phyloP scores from a whole-genome alignment of 2,888 invertebrate genomes.

The Amitus sp. region DNA sequence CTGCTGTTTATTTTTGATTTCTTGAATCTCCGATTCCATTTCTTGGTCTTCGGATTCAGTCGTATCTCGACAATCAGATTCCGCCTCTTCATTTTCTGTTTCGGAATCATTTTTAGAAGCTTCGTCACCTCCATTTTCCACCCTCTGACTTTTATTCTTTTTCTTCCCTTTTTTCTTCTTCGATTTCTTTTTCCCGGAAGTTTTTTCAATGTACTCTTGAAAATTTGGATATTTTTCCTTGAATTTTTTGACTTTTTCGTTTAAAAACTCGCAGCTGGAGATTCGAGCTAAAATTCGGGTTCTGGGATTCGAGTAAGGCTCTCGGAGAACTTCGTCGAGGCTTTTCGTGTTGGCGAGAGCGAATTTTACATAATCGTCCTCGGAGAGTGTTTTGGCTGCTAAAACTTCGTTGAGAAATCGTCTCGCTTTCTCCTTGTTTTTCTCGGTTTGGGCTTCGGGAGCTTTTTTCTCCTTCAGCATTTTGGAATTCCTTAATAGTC shows the following conservation, averaged over 20 bases:
- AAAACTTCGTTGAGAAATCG: too few relatives aligned
- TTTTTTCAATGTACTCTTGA: conserved; percentile 41
- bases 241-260: conserved; percentile 46
- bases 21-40: conserved; percentile 2
- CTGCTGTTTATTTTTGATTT: too few relatives aligned
- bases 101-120: too few relatives aligned
- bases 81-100: conserved; percentile 5
- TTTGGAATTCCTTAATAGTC: conserved; percentile 50
- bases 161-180: conserved; percentile 5
- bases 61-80: too few relatives aligned
- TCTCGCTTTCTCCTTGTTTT: conserved; percentile 52
- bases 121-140: neutral
- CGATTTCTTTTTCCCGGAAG: conserved; percentile 42
- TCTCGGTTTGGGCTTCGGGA: conserved; percentile 50
- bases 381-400: conserved; percentile 52
- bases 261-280: conserved; percentile 45
- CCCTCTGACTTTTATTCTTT: too few relatives aligned
- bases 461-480: conserved; percentile 50
- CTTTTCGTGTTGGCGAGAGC: conserved; percentile 44
- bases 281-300: conserved; percentile 49
- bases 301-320: conserved; percentile 34
- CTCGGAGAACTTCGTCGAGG: conserved; percentile 44
- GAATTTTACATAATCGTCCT: conserved; percentile 56
- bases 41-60: neutral
- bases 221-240: conserved; percentile 54